Evolutionary conservation across 2,797 vertebrate genomes (phyloP).

Genomic region (Macropus fuliginosus): DNA sequence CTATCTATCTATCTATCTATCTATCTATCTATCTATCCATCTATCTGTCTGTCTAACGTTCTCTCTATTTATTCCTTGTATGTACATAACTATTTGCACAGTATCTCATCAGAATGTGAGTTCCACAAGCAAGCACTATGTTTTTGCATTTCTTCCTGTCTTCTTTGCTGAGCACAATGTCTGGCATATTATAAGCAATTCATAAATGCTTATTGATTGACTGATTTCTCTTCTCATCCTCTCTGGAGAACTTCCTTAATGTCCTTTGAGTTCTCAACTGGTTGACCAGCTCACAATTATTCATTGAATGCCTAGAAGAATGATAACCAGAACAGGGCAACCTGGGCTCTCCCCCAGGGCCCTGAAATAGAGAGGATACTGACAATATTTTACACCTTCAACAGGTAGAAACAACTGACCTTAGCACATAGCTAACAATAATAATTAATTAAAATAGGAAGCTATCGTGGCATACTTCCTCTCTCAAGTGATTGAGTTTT

Average conservation of each 20-base stretch:
- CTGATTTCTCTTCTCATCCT: neutral
- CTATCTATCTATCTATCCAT: no score
- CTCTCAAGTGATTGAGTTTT: neutral
- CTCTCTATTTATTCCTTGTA: neutral
- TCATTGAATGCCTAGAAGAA: neutral
- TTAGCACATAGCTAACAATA: neutral
- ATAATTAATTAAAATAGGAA: neutral
- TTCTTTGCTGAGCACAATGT: neutral
- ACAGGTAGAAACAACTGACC: neutral
- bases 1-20: no score
- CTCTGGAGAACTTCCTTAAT: neutral
- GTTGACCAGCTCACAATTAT: neutral
- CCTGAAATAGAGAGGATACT: neutral
- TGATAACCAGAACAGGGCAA: neutral
- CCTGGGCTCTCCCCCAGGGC: neutral
- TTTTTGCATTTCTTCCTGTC: neutral
- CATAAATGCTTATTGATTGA: neutral
- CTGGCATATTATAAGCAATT: neutral
- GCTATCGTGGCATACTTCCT: neutral
- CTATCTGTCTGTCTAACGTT: no score
- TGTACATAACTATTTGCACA: neutral
- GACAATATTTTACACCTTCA: neutral
- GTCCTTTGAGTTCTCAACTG: neutral
- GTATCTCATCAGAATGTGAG: neutral
- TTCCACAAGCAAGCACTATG: neutral